Percentiles rank a stretch among this genome's conserved stretches.
Conservation (phyloP, 2,888 invertebrate genomes). For the Pterostichus niger region DNA sequence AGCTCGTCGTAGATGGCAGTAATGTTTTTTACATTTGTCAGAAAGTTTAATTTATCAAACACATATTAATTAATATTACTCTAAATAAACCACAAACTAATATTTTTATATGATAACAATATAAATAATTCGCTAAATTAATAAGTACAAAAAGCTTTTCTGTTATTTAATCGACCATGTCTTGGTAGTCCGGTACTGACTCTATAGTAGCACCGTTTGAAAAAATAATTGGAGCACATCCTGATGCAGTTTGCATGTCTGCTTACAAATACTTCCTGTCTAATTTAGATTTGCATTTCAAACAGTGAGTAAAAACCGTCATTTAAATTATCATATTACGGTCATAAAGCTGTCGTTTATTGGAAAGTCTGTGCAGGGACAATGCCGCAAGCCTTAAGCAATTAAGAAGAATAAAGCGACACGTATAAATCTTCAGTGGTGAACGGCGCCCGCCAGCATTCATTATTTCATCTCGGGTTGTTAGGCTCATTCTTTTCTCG, state of each 20-base stretch:
- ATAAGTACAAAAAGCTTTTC: no score
- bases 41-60: no score
- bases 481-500: constrained; percentile 66
- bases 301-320: constrained; percentile 35
- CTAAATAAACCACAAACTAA: no score
- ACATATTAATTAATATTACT: no score
- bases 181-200: no score
- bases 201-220: no score
- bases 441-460: constrained; percentile 44
- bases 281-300: constrained; percentile 45
- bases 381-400: constrained; percentile 47
- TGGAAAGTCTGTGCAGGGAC: constrained; percentile 23
- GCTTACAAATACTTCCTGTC: constrained; percentile 45
- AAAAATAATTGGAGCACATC: neutral
- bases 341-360: constrained; percentile 47
- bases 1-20: no score
- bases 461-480: constrained; percentile 66
- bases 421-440: constrained; percentile 52
- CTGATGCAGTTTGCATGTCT: constrained; percentile 37
- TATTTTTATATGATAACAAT: no score
- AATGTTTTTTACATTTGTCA: no score
- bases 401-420: constrained; percentile 64
- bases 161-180: no score
- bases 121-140: no score
- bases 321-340: constrained; percentile 50